A percentile compares a stretch with the other conserved stretches of the same genome.
Conservation (phyloP, 2,113 vertebrate genomes). For the Ictalurus punctatus region DNA sequence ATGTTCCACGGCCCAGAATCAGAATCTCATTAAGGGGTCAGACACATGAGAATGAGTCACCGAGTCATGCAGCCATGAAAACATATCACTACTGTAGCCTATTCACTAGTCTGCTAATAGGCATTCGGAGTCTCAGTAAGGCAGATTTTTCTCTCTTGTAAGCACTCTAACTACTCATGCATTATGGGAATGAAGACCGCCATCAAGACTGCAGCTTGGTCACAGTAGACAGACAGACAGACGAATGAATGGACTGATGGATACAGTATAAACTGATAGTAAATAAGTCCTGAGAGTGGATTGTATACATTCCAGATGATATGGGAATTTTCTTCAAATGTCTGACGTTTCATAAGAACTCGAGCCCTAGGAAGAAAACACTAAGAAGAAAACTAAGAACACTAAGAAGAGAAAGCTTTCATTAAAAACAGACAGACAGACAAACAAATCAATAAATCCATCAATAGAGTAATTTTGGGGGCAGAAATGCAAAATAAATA, state of each 20-base stretch:
- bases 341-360: too few relatives aligned
- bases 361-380: too few relatives aligned
- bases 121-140: neutral
- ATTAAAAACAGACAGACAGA: too few relatives aligned
- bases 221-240: neutral
- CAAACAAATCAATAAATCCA: too few relatives aligned
- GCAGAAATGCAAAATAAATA: too few relatives aligned
- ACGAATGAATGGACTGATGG: neutral
- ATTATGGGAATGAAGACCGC: neutral
- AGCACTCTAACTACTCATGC: too few relatives aligned
- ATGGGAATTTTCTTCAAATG: neutral
- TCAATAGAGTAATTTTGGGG: too few relatives aligned
- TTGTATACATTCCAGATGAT: neutral
- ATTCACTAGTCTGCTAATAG: neutral
- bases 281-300: neutral
- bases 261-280: too few relatives aligned
- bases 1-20: conserved; percentile 35
- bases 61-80: neutral
- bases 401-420: too few relatives aligned
- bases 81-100: neutral
- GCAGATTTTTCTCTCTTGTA: too few relatives aligned
- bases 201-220: neutral
- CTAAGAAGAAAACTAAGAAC: too few relatives aligned
- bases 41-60: neutral
- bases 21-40: conserved; percentile 28